phyloP scores from a whole-genome alignment of 2,113 vertebrate genomes.

The Philantomba maxwellii region DNA sequence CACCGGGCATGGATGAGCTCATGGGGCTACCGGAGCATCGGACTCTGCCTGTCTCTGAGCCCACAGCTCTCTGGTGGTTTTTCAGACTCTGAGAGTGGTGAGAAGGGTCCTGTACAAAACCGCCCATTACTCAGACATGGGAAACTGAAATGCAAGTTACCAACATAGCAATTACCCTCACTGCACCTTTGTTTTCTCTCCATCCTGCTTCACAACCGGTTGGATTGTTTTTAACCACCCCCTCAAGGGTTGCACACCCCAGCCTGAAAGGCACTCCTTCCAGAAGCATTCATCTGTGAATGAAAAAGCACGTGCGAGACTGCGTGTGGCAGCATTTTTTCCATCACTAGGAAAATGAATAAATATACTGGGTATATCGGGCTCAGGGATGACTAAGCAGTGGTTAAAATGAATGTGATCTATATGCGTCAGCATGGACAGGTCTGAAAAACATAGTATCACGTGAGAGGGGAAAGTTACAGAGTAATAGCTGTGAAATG shows the following conservation, averaged over 20 bases:
- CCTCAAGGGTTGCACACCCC: not conserved
- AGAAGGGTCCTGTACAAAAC: not conserved
- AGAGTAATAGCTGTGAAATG: not conserved
- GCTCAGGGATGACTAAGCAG: not conserved
- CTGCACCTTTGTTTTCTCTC: not conserved
- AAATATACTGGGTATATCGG: not conserved
- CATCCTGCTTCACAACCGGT: not conserved
- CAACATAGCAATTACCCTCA: not conserved
- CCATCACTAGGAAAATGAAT: not conserved
- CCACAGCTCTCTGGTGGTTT: not conserved
- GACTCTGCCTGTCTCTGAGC: fast-evolving
- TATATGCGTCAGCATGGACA: not conserved
- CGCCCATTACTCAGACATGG: not conserved
- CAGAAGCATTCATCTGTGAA: not conserved
- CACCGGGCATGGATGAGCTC: fast-evolving
- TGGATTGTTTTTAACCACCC: not conserved
- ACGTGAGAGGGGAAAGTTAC: not conserved
- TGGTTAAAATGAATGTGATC: not conserved
- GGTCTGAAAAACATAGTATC: not conserved
- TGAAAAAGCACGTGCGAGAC: not conserved
- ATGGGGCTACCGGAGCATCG: not conserved
- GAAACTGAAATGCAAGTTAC: not conserved
- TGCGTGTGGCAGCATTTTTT: not conserved
- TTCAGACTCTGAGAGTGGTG: not conserved
- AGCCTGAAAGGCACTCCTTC: not conserved